Evolutionary conservation across 2,113 vertebrate species (phyloP).

Genomic region (Vicugna pacos): DNA sequence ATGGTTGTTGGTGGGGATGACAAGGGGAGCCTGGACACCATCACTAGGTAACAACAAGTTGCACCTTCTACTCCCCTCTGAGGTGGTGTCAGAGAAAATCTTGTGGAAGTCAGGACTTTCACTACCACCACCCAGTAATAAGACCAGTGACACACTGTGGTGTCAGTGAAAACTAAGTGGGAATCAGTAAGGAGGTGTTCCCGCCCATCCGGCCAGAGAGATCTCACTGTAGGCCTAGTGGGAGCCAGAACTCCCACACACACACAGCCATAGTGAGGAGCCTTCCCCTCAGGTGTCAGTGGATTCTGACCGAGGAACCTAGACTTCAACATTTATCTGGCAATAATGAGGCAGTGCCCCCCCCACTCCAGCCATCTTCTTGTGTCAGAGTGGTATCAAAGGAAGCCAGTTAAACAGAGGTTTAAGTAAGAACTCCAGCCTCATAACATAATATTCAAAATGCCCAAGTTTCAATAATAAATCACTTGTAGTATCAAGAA

Average conservation of each 20-base stretch:
- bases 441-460: neutral
- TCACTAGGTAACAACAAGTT: neutral
- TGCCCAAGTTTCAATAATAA: neutral
- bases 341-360: neutral
- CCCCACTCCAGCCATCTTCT: neutral
- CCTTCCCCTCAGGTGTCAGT: neutral
- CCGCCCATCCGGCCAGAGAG: neutral
- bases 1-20: neutral
- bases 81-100: neutral
- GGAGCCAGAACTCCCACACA: neutral
- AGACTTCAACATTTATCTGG: neutral
- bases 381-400: neutral
- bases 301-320: neutral
- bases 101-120: neutral
- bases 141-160: neutral
- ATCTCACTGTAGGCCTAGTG: neutral
- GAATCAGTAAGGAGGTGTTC: neutral
- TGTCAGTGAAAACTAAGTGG: neutral
- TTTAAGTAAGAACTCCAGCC: neutral
- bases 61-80: neutral
- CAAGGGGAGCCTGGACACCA: accelerated
- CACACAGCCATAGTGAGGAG: neutral
- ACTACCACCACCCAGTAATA: neutral
- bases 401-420: neutral
- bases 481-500: neutral